A percentile compares a stretch with the other conserved stretches of the same genome.
Conservation (phyloP, 2,888 invertebrate species). For the Alloscopus bannaensis region DNA sequence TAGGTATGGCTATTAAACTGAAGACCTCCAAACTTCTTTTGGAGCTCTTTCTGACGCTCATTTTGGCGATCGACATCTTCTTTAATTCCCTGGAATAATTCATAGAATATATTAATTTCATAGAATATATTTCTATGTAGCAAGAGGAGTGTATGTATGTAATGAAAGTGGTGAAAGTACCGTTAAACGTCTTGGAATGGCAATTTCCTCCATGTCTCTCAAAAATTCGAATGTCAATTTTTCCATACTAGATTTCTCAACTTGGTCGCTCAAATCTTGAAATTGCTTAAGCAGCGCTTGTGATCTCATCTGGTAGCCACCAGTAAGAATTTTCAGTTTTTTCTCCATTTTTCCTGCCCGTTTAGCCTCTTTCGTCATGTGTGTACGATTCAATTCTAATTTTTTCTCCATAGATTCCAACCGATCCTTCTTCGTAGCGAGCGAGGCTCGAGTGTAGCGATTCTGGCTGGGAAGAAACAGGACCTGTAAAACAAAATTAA, state of each 20-base stretch:
- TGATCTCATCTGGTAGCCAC: slow-evolving; percentile 89
- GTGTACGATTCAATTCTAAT: slow-evolving; percentile 93
- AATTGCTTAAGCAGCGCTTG: slow-evolving; percentile 92
- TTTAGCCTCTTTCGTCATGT: slow-evolving; percentile 98
- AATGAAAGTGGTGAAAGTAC: no score
- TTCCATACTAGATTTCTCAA: slow-evolving; percentile 92
- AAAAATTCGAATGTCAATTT: slow-evolving; percentile 93
- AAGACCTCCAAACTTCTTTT: slow-evolving; percentile 88
- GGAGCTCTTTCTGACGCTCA: slow-evolving; percentile 91
- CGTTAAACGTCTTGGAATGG: slow-evolving; percentile 92
- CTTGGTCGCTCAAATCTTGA: slow-evolving; percentile 90
- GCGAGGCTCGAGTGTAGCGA: slow-evolving; percentile 93
- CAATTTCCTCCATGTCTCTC: slow-evolving; percentile 91
- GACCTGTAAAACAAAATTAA: slow-evolving; percentile 78
- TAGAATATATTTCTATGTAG: no score
- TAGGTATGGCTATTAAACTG: no score
- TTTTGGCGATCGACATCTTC: slow-evolving; percentile 95
- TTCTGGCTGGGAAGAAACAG: slow-evolving; percentile 94
- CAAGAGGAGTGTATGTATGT: not conserved
- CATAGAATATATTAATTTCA: slow-evolving; percentile 11
- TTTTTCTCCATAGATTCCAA: slow-evolving; percentile 94
- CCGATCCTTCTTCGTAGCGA: slow-evolving; percentile 97
- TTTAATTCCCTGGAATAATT: slow-evolving; percentile 82
- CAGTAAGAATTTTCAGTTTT: slow-evolving; percentile 95
- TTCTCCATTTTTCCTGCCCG: slow-evolving; percentile 98